Conservation (phyloP, 2,888 invertebrate genomes). For the Scaptodrosophila latifasciaeformis region DNA sequence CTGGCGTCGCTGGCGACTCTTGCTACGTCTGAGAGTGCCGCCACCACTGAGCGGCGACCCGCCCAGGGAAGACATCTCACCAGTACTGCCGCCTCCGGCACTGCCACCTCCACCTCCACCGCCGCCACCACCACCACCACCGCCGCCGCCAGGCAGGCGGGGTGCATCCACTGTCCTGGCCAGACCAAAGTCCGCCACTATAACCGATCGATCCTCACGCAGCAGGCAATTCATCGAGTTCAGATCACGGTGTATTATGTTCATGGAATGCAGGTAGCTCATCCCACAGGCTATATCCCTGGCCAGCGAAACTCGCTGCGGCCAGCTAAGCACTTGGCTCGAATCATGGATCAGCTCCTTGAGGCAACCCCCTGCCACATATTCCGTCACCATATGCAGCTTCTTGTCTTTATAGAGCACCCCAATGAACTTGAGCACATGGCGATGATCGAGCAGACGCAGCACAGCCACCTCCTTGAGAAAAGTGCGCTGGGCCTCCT, state of each 20-base stretch:
- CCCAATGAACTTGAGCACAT: slow-evolving; percentile 93
- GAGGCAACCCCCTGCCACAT: slow-evolving; percentile 92
- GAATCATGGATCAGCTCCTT: slow-evolving; percentile 88
- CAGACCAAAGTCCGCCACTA: slow-evolving; percentile 96
- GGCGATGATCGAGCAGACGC: slow-evolving; percentile 90
- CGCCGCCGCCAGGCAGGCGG: slow-evolving; percentile 28
- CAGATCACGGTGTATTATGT: slow-evolving; percentile 95
- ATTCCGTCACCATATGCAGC: slow-evolving; percentile 93
- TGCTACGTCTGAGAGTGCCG: slow-evolving; percentile 76
- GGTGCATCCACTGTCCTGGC: slow-evolving; percentile 83
- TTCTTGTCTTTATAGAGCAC: slow-evolving; percentile 95
- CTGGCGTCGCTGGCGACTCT: slow-evolving; percentile 85
- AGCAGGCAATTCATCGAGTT: slow-evolving; percentile 97
- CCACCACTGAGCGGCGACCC: slow-evolving; percentile 42
- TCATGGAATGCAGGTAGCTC: slow-evolving; percentile 95
- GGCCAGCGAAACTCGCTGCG: slow-evolving; percentile 87
- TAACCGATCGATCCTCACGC: slow-evolving; percentile 91
- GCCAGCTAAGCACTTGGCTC: slow-evolving; percentile 84
- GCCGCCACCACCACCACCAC: too few relatives aligned
- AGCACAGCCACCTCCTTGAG: slow-evolving; percentile 96
- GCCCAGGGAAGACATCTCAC: too few relatives aligned
- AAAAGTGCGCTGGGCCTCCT: slow-evolving; percentile 95
- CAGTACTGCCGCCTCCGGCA: too few relatives aligned
- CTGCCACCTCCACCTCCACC: too few relatives aligned
- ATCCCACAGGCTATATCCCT: slow-evolving; percentile 95